These are phyloP conservation scores for Orcinus orca DNA, from an alignment of 2,113 vertebrate genomes.

Conservation along the genomic window DNA sequence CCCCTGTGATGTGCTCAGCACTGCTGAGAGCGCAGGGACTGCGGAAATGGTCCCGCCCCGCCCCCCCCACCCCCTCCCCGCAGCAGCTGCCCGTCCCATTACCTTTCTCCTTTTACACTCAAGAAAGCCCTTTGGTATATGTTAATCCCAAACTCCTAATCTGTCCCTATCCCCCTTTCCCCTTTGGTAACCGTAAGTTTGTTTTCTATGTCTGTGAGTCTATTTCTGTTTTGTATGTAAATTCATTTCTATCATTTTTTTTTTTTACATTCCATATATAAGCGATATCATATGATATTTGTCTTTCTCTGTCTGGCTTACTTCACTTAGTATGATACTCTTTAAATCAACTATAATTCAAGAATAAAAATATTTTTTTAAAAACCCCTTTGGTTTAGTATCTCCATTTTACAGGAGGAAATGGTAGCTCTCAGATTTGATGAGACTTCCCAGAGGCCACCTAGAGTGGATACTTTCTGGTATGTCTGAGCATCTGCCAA, in stretches of 20 bases:
- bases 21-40: not conserved
- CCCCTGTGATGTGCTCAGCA: not conserved
- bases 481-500: not conserved
- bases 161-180: not conserved
- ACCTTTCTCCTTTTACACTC: not conserved
- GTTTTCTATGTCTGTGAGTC: not conserved
- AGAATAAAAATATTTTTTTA: not conserved
- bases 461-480: not conserved
- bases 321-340: not conserved
- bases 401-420: not conserved
- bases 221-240: not conserved
- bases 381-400: not conserved
- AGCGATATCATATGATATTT: not conserved
- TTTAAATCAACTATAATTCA: not conserved
- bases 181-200: not conserved
- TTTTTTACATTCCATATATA: not conserved
- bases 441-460: not conserved
- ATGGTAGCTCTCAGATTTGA: not conserved
- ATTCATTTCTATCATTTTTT: not conserved
- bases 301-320: not conserved
- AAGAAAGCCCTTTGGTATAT: not conserved
- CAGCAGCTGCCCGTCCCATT: not conserved
- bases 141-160: not conserved
- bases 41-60: fast-evolving
- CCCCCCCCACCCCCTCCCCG: fast-evolving